Evolutionary conservation across 2,888 invertebrate species (phyloP), one percentile per base, ranked within the genome.

Genomic region (Oscheius myriophilus): DNA sequence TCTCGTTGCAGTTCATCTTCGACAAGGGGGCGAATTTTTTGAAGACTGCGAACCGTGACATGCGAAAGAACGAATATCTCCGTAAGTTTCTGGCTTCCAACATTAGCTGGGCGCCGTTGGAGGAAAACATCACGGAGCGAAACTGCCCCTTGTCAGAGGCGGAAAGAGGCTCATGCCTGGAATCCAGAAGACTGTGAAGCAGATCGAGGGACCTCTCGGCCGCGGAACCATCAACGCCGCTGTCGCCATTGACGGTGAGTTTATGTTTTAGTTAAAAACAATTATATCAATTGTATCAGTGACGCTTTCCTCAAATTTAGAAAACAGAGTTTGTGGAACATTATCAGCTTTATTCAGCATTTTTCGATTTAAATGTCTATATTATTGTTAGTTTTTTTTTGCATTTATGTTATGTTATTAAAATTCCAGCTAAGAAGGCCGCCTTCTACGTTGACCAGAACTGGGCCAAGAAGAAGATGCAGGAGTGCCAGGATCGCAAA

Each of bases 181-280:
- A 11, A 42, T 67, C 23, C 62, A 71, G 23, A 77, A 79, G 59
- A 43, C 61, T 1, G 49, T 74, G 2, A 54, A 70, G 6, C 71
- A 73, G 51, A 67, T 78, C 42, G 79, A 77, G 64, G 77, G 77
- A 53, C 75, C 72, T 0, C 14, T n/a, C 0, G 74, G 70, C n/a
- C 46, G 73, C 12, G 69, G 70, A 4, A 21, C 58, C 9, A 70
- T 64, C 57, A 73, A 73, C 52, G 65, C 73, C 18, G 53, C 71
- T 12, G 12, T 79, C 0, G 67, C 75, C 18, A 59, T 75, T 23
- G 79, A 79, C 46, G 54, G 76, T 74, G 16, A 43, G 33, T 16
- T 45, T 4, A 45, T 7, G 43, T 23, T 18, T 23, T 11, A 23
- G 4, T 12, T 23, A 18, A n/a, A 18, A 42, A 41, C 41, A n/a